Evolutionary conservation across 1,140 invertebrate species (phyloP).

Genomic region (Bicyclus anynana): DNA sequence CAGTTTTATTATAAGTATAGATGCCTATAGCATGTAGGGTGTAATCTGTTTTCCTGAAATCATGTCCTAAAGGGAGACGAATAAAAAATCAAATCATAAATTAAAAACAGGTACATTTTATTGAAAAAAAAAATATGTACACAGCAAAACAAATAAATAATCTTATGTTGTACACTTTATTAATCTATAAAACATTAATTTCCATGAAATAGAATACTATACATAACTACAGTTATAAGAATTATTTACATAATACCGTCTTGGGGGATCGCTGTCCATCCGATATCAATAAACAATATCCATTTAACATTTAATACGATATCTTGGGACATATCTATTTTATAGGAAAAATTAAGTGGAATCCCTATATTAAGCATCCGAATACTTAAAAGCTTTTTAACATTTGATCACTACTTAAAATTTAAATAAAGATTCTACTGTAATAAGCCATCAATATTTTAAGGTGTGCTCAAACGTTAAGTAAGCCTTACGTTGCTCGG

Average conservation of each 20-base stretch:
- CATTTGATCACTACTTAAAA: not conserved
- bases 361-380: not conserved
- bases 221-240: constrained; percentile 70
- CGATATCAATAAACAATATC: constrained; percentile 64
- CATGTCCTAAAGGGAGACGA: no score
- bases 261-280: constrained; percentile 54
- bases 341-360: constrained; percentile 37
- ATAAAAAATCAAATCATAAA: constrained; percentile 43
- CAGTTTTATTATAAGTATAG: no score
- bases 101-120: constrained; percentile 76
- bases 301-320: constrained; percentile 63
- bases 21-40: no score
- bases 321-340: constrained; percentile 45
- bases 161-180: constrained; percentile 73
- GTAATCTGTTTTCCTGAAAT: no score
- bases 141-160: constrained; percentile 77
- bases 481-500: constrained; percentile 50
- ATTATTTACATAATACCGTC: constrained; percentile 75
- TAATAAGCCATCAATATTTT: not conserved
- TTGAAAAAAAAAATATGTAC: constrained; percentile 75
- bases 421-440: constrained; percentile 12
- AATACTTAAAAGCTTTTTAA: not conserved
- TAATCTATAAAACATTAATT: constrained; percentile 77
- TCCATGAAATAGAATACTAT: constrained; percentile 76
- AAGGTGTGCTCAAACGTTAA: constrained; percentile 19